Evolutionary conservation across 2,113 vertebrate genomes (phyloP), one percentile per base, ranked within the genome.

Genomic region (Labrus mixtus): DNA sequence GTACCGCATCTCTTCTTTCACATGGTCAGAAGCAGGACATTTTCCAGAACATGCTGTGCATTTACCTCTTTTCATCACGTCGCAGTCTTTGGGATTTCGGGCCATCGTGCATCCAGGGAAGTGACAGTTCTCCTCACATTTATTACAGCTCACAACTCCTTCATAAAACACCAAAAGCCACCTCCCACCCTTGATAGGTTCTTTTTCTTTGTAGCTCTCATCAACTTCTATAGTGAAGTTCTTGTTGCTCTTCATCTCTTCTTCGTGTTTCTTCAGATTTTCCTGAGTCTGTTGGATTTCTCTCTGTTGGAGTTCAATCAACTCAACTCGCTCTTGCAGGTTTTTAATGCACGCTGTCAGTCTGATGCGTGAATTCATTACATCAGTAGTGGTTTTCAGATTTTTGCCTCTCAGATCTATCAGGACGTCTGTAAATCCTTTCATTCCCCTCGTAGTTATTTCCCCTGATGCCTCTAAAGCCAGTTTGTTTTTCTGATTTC

Each of bases 111-210:
- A 65, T 10, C 25, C 16, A 17, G 61, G 37, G 36, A 36, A 16
- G 64, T 76, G 73, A 61, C 73, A 76, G 43, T 41, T 64, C 51
- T 81, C 78, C 6, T 81, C 1, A 29, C 78, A 81, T 8, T 36
- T 13, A 9, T 1, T 22, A 36, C 78, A 81, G 53, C 22, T n/a
- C n/a, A 64, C 43, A 10, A 59, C 78, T 62, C 45, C 54, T 20
- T 37, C 15, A 29, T 59, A 67, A 13, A 36, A 4, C 19, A 8
- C 33, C 41, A 39, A 2, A 1, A 17, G 22, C 33, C 43, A 25
- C 61, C 50, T 15, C 10, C 4, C 41, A 43, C n/a, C n/a, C n/a
- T n/a, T n/a, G 5, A 53, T 48, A 0, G 1, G 0, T 20, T 36
- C 8, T 66, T 46, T 66, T 1, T 20, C 73, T 53, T 76, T 76